Percentiles rank a stretch among this genome's conserved stretches.
Evolutionary conservation across 53 echinoderm and acorn worm species (phyloP).

Genomic region (Henricia sp.): DNA sequence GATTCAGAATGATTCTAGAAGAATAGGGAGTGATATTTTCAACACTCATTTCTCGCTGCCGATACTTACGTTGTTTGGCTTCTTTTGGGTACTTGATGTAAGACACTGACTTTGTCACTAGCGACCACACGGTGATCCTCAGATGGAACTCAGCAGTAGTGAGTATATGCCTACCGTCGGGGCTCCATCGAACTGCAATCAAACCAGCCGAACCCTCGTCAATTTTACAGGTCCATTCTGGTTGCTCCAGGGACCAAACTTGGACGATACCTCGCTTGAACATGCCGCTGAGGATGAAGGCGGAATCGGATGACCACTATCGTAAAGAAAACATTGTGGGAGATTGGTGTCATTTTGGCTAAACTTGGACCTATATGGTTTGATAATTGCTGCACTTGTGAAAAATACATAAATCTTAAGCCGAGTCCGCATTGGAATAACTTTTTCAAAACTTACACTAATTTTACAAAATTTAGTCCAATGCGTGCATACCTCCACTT

Average conservation of each 20-base stretch:
- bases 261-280: constrained; percentile 96
- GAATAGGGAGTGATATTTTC: too few relatives aligned
- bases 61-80: constrained; percentile 85
- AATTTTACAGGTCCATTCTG: constrained; percentile 99
- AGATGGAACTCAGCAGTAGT: constrained; percentile 97
- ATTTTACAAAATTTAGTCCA: too few relatives aligned
- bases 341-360: too few relatives aligned
- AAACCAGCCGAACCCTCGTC: constrained; percentile 98
- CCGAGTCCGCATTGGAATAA: too few relatives aligned
- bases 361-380: too few relatives aligned
- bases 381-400: too few relatives aligned
- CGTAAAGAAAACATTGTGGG: background rate
- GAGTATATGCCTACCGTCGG: constrained; percentile 95
- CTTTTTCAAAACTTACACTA: too few relatives aligned
- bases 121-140: constrained; percentile 98
- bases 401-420: too few relatives aligned
- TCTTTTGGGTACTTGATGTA: constrained; percentile 99
- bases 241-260: constrained; percentile 98
- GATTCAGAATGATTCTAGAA: too few relatives aligned
- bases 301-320: constrained; percentile 98
- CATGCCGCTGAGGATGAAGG: constrained; percentile 95
- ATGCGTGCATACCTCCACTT: constrained; percentile 77
- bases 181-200: constrained; percentile 90
- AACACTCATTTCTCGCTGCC: too few relatives aligned
- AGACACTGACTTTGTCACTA: constrained; percentile 95